Conservation (phyloP, 2,888 invertebrate species). For the Crematogaster levior region DNA sequence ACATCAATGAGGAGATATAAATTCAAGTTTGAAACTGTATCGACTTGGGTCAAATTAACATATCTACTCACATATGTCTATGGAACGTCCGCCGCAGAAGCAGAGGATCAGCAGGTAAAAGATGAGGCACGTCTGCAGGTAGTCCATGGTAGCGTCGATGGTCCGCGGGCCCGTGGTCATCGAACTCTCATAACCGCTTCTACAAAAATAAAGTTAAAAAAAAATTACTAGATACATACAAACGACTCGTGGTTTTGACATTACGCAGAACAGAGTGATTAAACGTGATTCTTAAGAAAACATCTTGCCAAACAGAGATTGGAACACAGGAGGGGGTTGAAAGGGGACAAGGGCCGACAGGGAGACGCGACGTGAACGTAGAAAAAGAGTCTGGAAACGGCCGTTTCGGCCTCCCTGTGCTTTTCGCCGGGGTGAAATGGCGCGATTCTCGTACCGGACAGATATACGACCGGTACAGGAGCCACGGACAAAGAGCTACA, state of each 20-base stretch:
- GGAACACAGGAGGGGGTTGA: slow-evolving; percentile 4
- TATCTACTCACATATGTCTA: slow-evolving; percentile 84
- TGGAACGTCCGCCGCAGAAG: slow-evolving; percentile 79
- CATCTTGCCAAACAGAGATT: slow-evolving; percentile 36
- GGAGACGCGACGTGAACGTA: slow-evolving; percentile 49
- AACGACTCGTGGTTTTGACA: slow-evolving; percentile 2
- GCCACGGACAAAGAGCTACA: slow-evolving; percentile 83
- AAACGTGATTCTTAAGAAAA: slow-evolving; percentile 60
- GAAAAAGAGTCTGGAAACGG: slow-evolving; percentile 67
- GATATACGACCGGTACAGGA: slow-evolving; percentile 78
- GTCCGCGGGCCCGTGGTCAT: slow-evolving; percentile 82
- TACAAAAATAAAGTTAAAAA: slow-evolving; percentile 71
- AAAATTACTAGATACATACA: slow-evolving; percentile 17
- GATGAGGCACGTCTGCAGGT: slow-evolving; percentile 82
- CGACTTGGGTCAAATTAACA: slow-evolving; percentile 16
- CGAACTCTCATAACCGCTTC: slow-evolving; percentile 84
- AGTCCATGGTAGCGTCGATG: slow-evolving; percentile 80
- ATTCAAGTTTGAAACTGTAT: not conserved
- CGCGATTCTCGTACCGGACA: slow-evolving; percentile 76
- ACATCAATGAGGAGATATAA: not conserved
- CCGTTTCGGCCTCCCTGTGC: slow-evolving; percentile 73
- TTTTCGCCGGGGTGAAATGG: slow-evolving; percentile 81
- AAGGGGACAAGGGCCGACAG: slow-evolving; percentile 25
- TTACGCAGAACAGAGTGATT: slow-evolving; percentile 56
- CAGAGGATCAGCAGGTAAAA: slow-evolving; percentile 80